phyloP scores from a whole-genome alignment of 2,113 vertebrate species.

The Micromys minutus region DNA sequence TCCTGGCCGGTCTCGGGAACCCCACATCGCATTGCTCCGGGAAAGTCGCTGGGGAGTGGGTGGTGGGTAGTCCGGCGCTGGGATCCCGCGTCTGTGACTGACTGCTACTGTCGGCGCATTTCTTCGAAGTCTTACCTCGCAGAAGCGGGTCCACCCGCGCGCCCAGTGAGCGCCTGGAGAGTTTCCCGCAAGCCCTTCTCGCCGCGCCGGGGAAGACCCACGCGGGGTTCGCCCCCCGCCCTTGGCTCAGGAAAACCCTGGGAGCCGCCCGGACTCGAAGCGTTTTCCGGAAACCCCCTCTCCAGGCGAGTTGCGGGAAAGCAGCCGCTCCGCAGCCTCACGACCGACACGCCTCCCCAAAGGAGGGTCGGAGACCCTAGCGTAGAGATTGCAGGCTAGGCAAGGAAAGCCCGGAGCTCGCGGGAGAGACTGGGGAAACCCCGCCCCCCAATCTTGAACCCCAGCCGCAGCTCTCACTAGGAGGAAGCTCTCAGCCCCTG shows the following conservation, averaged over 20 bases:
- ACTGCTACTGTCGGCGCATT: constrained; percentile 27
- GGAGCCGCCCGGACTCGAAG: constrained; percentile 49
- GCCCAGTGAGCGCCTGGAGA: constrained; percentile 13
- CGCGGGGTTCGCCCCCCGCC: background rate
- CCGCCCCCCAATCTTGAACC: background rate
- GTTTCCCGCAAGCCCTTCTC: constrained; percentile 46
- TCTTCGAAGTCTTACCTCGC: constrained; percentile 78
- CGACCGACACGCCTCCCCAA: background rate
- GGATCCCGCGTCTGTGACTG: background rate
- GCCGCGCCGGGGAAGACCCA: constrained; percentile 18
- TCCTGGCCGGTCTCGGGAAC: background rate
- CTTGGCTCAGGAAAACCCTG: constrained; percentile 28
- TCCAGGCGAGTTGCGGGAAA: constrained; percentile 53
- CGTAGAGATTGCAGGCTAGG: background rate
- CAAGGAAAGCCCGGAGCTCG: background rate
- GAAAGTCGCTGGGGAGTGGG: background rate
- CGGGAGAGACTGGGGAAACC: constrained; percentile 24
- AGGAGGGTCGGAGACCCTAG: constrained; percentile 33
- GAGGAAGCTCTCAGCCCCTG: background rate
- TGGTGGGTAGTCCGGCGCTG: background rate
- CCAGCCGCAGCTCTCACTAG: background rate
- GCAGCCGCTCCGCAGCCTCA: constrained; percentile 26
- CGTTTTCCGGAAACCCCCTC: constrained; percentile 66
- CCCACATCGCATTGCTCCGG: background rate
- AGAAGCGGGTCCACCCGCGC: constrained; percentile 53